phyloP scores from a whole-genome alignment of 2,888 invertebrate genomes.

The Orthonychiurus folsomi region DNA sequence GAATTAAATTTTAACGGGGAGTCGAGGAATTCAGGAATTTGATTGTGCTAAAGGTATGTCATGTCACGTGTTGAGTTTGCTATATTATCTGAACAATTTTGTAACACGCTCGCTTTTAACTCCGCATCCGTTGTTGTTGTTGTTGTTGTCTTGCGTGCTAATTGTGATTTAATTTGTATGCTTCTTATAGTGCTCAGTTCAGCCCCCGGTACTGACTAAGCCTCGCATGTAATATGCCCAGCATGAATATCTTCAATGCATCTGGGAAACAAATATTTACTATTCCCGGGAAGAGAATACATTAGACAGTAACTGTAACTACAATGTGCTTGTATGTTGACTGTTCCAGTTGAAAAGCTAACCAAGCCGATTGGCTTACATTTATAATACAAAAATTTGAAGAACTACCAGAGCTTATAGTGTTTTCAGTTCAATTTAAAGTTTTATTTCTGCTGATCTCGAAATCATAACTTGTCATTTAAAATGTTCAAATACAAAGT shows the following conservation, averaged over 20 bases:
- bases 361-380: neutral
- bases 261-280: neutral
- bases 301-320: slow-evolving; percentile 58
- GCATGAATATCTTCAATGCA: too few species aligned
- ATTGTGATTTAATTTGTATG: too few species aligned
- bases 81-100: too few species aligned
- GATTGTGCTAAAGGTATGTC: too few species aligned
- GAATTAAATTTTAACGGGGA: too few species aligned
- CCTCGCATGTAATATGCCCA: too few species aligned
- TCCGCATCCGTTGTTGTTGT: too few species aligned
- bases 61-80: too few species aligned
- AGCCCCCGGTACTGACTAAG: too few species aligned
- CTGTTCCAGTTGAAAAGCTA: neutral
- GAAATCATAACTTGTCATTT: neutral
- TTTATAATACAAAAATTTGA: neutral
- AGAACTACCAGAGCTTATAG: neutral
- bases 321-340: slow-evolving; percentile 53
- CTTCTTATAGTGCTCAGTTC: too few species aligned
- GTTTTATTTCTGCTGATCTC: neutral
- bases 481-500: neutral
- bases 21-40: slow-evolving; percentile 53
- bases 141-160: neutral
- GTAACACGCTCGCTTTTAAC: too few species aligned
- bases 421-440: neutral
- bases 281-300: neutral